These are phyloP conservation scores for Odontomachus brunneus DNA, from an alignment of 1,140 invertebrate genomes.

Conservation along the genomic window DNA sequence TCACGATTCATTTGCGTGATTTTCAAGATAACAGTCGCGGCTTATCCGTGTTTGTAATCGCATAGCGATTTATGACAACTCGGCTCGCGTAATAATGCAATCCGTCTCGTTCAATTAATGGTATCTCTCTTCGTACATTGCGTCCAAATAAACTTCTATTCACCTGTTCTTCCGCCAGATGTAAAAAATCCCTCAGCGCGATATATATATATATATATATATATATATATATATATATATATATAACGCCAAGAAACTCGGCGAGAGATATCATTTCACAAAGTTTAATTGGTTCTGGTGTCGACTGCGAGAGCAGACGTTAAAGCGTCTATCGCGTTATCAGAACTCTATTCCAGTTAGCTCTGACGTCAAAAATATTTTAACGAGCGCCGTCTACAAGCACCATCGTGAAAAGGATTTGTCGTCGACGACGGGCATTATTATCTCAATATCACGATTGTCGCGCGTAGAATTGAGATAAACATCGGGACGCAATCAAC, in stretches of 20 bases:
- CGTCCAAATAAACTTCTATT: background rate
- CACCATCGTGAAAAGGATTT: background rate
- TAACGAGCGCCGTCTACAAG: constrained; percentile 1
- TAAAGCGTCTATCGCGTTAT: constrained; percentile 9
- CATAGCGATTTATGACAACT: background rate
- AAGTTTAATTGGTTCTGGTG: constrained; percentile 40
- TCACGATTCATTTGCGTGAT: background rate
- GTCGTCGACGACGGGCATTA: background rate
- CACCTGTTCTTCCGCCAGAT: background rate
- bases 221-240: too few relatives aligned
- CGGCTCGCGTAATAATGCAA: background rate
- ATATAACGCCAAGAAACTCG: background rate
- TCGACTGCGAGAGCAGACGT: background rate
- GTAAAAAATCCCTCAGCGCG: background rate
- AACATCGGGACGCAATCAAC: too few relatives aligned
- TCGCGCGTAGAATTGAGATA: background rate
- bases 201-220: background rate
- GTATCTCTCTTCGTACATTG: background rate
- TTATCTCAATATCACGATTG: background rate
- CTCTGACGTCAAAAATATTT: constrained; percentile 31
- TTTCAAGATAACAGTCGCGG: background rate
- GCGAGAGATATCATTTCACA: constrained; percentile 13
- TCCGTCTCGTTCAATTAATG: background rate
- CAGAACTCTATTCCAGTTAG: constrained; percentile 16
- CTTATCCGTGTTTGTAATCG: too few relatives aligned